A percentile compares a stretch with the other conserved stretches of the same genome.
phyloP scores from a whole-genome alignment of 2,113 vertebrate species.

The Myrmophylax atrothorax region DNA sequence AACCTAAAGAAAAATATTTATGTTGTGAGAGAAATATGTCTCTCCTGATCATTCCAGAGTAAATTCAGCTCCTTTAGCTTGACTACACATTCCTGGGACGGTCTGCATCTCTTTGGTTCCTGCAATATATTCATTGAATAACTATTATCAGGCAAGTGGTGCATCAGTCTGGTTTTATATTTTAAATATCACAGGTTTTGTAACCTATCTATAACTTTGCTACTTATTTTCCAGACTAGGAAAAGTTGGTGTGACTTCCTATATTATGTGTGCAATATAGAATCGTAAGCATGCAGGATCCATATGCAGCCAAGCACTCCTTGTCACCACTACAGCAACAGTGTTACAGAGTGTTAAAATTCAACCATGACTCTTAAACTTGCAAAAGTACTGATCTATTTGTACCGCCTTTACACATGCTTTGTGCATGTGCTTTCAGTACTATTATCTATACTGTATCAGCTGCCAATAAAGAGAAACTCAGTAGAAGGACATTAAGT shows the following conservation, averaged over 20 bases:
- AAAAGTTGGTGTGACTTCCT: not conserved
- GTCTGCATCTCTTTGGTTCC: not conserved
- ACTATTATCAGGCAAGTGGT: not conserved
- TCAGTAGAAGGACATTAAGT: not conserved
- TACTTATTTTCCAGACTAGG: not conserved
- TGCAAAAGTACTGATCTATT: not conserved
- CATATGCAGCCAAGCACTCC: not conserved
- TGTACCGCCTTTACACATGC: not conserved
- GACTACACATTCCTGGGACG: not conserved
- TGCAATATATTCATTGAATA: not conserved
- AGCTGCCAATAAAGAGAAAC: not conserved
- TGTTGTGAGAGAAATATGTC: not conserved
- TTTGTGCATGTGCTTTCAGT: not conserved
- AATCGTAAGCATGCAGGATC: no score
- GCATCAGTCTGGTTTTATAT: not conserved
- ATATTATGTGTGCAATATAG: not conserved
- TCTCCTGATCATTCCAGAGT: not conserved
- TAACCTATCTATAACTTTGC: not conserved
- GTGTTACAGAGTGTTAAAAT: not conserved
- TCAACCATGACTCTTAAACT: no score
- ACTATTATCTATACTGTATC: not conserved
- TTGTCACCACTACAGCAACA: not conserved
- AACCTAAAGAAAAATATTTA: not conserved
- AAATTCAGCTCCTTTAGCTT: not conserved
- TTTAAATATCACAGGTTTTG: not conserved